A percentile compares a stretch with the other conserved stretches of the same genome.
These are phyloP conservation scores for Rutpela maculata DNA, from an alignment of 2,888 invertebrate species.

Conservation along the genomic window DNA sequence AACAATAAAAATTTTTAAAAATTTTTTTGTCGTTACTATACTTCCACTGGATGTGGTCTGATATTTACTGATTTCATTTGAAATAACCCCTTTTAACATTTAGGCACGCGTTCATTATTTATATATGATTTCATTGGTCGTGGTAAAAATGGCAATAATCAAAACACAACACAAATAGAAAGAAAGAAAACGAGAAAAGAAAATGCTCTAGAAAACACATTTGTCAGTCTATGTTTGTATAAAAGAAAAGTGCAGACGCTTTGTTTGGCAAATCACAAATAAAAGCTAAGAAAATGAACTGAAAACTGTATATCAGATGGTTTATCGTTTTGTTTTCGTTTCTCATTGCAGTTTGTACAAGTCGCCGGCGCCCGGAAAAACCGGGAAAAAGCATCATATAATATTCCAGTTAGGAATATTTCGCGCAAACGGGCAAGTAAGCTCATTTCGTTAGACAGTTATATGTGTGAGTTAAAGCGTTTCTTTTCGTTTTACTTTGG, in stretches of 20 bases:
- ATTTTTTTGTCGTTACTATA: too few species aligned
- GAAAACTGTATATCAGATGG: slow-evolving; percentile 71
- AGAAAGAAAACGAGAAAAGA: slow-evolving; percentile 37
- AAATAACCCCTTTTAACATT: too few species aligned
- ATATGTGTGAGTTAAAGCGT: slow-evolving; percentile 73
- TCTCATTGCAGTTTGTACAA: slow-evolving; percentile 69
- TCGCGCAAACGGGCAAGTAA: slow-evolving; percentile 70
- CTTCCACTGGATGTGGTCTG: too few species aligned
- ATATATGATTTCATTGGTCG: neutral
- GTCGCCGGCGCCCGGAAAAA: slow-evolving; percentile 68
- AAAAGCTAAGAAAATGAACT: slow-evolving; percentile 72
- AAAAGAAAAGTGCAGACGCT: slow-evolving; percentile 65
- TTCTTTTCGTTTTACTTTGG: slow-evolving; percentile 73
- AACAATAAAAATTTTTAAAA: too few species aligned
- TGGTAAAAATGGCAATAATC: slow-evolving; percentile 26
- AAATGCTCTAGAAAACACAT: slow-evolving; percentile 53
- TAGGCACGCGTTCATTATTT: neutral
- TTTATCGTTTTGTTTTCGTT: slow-evolving; percentile 74
- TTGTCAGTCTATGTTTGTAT: slow-evolving; percentile 63
- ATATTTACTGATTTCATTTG: too few species aligned
- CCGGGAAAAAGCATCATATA: slow-evolving; percentile 67
- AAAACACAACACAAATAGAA: slow-evolving; percentile 21
- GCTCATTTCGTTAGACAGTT: slow-evolving; percentile 72
- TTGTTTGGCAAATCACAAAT: slow-evolving; percentile 69
- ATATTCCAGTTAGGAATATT: slow-evolving; percentile 70